Conservation (phyloP, 1,140 invertebrate species). For the Pararge aegeria region DNA sequence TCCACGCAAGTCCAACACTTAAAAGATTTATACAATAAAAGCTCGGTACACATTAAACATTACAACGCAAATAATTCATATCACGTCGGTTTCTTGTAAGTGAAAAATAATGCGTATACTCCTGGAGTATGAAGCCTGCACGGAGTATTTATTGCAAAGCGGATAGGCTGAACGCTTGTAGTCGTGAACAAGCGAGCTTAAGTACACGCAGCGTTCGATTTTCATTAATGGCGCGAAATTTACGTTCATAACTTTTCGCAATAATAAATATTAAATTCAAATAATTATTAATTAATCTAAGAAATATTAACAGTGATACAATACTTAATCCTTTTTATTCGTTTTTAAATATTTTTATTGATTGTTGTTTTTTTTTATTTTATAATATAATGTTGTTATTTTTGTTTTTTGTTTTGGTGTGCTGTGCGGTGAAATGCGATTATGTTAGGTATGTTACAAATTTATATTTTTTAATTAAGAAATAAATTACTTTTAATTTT, state of each 20-base stretch:
- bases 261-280: neutral
- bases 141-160: constrained; percentile 21
- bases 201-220: constrained; percentile 8
- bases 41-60: constrained; percentile 2
- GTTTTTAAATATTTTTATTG: neutral
- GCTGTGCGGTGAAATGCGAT: constrained; percentile 53
- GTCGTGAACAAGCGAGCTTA: constrained; percentile 18
- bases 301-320: neutral
- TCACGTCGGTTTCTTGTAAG: constrained; percentile 4
- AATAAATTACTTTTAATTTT: neutral
- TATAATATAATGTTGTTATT: constrained; percentile 42
- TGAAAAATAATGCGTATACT: constrained; percentile 10
- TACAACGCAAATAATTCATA: constrained; percentile 8
- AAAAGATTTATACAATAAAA: neutral
- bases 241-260: neutral
- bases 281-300: neutral
- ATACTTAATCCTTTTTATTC: neutral
- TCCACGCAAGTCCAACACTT: neutral
- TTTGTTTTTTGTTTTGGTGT: constrained; percentile 47
- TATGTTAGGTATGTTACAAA: constrained; percentile 40
- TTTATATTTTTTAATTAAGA: neutral
- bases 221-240: constrained; percentile 23
- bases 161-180: constrained; percentile 7
- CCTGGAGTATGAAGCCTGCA: constrained; percentile 19
- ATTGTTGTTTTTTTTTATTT: constrained; percentile 12